Conservation (phyloP, 2,888 invertebrate species). For the Clistopyga incitator region DNA sequence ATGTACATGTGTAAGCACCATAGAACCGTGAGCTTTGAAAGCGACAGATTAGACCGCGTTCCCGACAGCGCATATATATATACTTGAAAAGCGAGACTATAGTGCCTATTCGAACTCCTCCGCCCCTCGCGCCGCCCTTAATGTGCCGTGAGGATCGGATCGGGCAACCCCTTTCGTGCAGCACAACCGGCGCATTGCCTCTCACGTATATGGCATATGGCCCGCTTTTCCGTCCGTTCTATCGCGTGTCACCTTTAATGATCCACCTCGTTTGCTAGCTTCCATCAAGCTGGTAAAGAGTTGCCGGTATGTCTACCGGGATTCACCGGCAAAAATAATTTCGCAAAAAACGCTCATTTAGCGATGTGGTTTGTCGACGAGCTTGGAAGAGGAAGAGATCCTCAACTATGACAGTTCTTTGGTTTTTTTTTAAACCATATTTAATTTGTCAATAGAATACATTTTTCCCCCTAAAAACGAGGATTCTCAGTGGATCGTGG, state of each 20-base stretch:
- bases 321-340: neutral
- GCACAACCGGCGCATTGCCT: slow-evolving; percentile 7
- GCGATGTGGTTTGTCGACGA: neutral
- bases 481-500: too few species aligned
- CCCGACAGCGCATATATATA: slow-evolving; percentile 7
- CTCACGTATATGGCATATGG: slow-evolving; percentile 16
- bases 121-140: slow-evolving; percentile 27
- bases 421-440: neutral
- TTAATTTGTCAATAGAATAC: too few species aligned
- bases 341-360: slow-evolving; percentile 12
- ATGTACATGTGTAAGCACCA: neutral
- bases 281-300: slow-evolving; percentile 10
- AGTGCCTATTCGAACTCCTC: slow-evolving; percentile 25
- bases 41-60: slow-evolving; percentile 5
- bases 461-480: too few species aligned
- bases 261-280: slow-evolving; percentile 55
- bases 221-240: slow-evolving; percentile 18
- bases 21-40: slow-evolving; percentile 19
- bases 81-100: slow-evolving; percentile 24
- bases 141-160: slow-evolving; percentile 28
- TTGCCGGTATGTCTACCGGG: neutral
- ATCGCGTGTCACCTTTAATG: slow-evolving; percentile 63
- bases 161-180: slow-evolving; percentile 37
- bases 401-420: neutral
- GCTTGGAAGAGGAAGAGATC: neutral